Evolutionary conservation across 2,113 vertebrate species (phyloP), one percentile per base, ranked within the genome.

Genomic region (Lophura nycthemera): DNA sequence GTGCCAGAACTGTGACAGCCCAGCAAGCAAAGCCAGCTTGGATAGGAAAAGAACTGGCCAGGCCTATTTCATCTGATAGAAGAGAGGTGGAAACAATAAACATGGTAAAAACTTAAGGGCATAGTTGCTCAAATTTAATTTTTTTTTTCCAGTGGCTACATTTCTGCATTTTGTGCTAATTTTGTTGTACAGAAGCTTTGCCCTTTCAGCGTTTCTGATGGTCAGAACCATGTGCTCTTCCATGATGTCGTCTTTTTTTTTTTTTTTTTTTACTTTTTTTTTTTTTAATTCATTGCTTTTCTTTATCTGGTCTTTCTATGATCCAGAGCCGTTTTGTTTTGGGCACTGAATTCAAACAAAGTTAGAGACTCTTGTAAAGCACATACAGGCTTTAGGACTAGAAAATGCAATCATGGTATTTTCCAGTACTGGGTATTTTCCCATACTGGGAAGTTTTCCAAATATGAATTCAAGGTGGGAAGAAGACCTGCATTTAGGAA

Each of bases 31-130:
- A 90, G 86, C 81, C 0, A 25, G 25, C 66, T 79, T 73, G 54
- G 83, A 77, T n/a, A 74, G 82, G 85, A 83, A 89, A 81, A 83
- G 45, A 94, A 67, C 38, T 72, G 85, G 56, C 64, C 65, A 81
- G 84, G 48, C 89, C 56, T 50, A 22, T 64, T 92, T 92, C 74
- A 73, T 85, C 86, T 80, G n/a, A n/a, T 45, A 88, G 75, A 32
- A 76, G 32, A 82, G 89, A 92, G 76, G 83, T 91, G 80, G 93
- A 93, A 96, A 87, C 69, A 95, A 92, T 48, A 83, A 76, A 65
- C 1, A 8, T 81, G 65, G 71, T 71, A 77, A 73, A 87, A 91
- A 67, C 57, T 60, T 61, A 89, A 78, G 38, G 65, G 32, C 30
- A 19, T 57, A 61, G 77, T 77, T 81, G 42, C 57, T 77, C 32